phyloP scores from a whole-genome alignment of 2,113 vertebrate genomes.

The Daboia siamensis region DNA sequence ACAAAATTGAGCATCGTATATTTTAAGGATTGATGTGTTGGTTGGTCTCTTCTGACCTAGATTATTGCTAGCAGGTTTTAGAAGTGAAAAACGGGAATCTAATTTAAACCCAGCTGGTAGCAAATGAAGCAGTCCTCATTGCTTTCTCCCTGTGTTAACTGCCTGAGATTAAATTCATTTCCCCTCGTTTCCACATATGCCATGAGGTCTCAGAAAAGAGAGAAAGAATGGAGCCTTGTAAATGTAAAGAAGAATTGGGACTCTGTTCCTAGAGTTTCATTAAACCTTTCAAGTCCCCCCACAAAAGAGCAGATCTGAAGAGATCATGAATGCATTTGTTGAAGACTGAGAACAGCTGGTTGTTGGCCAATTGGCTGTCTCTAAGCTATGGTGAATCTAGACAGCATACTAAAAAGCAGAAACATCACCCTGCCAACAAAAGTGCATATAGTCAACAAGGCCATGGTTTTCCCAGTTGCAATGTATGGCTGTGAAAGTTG shows the following conservation, averaged over 20 bases:
- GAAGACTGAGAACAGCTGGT: background rate
- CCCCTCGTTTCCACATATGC: background rate
- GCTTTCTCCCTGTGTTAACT: slow-evolving; percentile 30
- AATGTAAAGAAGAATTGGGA: slow-evolving; percentile 2
- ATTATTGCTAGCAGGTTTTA: slow-evolving; percentile 29
- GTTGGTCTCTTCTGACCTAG: slow-evolving; percentile 7
- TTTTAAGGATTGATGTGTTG: slow-evolving; percentile 39
- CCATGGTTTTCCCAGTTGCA: too few relatives aligned
- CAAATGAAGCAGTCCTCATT: slow-evolving; percentile 32
- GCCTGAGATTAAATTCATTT: slow-evolving; percentile 21
- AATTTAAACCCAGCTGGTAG: slow-evolving; percentile 46
- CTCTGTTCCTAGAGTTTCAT: background rate
- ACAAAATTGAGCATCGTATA: slow-evolving; percentile 6
- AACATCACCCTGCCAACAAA: too few relatives aligned
- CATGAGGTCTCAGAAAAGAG: background rate
- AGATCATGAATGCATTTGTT: background rate
- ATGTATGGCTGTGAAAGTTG: too few relatives aligned
- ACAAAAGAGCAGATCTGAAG: background rate
- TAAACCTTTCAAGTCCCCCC: background rate
- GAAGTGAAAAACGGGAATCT: slow-evolving; percentile 41
- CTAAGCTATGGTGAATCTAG: too few relatives aligned
- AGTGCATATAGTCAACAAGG: too few relatives aligned
- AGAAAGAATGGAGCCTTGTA: background rate
- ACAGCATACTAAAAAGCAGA: too few relatives aligned
- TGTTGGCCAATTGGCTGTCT: background rate